phyloP scores from a whole-genome alignment of 2,797 vertebrate species.

The Microchirus variegatus region DNA sequence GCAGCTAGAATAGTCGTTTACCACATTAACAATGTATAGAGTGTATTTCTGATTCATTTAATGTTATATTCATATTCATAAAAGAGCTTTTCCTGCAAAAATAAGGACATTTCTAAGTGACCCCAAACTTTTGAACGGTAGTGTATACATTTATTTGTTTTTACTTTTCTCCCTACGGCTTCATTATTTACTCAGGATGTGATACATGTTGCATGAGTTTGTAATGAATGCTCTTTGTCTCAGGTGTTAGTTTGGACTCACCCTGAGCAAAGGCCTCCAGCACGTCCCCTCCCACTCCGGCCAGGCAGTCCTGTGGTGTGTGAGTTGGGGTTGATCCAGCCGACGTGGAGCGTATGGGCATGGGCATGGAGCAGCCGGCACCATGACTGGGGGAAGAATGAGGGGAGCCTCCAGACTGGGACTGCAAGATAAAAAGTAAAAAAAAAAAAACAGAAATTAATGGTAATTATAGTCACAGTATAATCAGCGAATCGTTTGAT shows the following conservation, averaged over 20 bases:
- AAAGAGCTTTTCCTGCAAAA: too few species aligned
- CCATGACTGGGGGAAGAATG: slow-evolving; percentile 93
- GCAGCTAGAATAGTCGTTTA: too few species aligned
- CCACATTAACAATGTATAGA: too few species aligned
- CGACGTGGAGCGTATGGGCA: slow-evolving; percentile 91
- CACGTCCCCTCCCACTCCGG: slow-evolving; percentile 88
- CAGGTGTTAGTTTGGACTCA: slow-evolving; percentile 60
- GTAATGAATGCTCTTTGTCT: background rate
- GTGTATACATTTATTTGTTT: too few species aligned
- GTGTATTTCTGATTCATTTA: too few species aligned
- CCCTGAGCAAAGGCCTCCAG: slow-evolving; percentile 93
- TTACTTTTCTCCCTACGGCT: background rate
- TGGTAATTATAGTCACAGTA: background rate
- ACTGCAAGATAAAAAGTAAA: slow-evolving; percentile 67
- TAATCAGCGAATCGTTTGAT: background rate
- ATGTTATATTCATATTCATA: too few species aligned
- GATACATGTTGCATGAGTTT: background rate
- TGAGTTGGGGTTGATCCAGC: slow-evolving; percentile 95
- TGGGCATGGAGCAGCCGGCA: slow-evolving; percentile 89
- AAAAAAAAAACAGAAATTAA: background rate
- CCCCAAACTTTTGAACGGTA: too few species aligned
- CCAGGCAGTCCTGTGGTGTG: slow-evolving; percentile 87
- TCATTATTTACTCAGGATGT: background rate
- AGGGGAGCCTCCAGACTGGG: slow-evolving; percentile 89
- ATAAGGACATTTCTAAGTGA: too few species aligned